These are phyloP conservation scores for Dromaius novaehollandiae DNA, from an alignment of 2,113 vertebrate species.

Conservation along the genomic window DNA sequence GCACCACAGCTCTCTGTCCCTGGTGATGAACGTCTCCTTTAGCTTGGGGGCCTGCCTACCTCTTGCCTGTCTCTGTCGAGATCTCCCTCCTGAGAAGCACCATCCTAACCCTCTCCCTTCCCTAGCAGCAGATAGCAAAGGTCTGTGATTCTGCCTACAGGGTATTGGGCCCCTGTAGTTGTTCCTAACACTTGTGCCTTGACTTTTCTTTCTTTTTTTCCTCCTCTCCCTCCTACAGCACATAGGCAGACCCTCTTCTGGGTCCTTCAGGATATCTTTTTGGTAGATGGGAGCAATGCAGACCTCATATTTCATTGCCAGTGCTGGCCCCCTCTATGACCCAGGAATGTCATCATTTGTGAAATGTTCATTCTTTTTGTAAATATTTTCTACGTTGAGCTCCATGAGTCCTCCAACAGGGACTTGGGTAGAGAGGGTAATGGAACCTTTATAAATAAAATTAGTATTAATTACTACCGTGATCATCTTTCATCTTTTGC, in stretches of 20 bases:
- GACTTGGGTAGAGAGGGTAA: neutral
- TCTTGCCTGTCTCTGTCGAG: neutral
- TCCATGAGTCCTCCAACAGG: neutral
- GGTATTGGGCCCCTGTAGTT: neutral
- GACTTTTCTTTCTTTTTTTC: neutral
- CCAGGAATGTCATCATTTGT: neutral
- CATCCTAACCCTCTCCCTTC: neutral
- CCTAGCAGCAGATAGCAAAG: neutral
- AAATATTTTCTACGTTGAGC: neutral
- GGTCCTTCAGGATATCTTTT: neutral
- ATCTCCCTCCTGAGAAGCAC: neutral
- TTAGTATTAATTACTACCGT: neutral
- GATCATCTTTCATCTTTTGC: neutral
- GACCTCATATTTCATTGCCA: neutral
- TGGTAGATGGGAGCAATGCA: neutral
- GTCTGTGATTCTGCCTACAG: neutral
- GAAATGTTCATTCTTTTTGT: rapidly evolving
- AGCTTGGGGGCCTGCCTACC: neutral
- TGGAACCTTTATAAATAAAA: neutral
- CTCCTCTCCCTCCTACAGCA: neutral
- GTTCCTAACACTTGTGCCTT: neutral
- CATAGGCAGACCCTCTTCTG: neutral
- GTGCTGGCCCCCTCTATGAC: neutral
- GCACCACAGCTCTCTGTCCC: neutral
- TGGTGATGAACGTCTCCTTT: rapidly evolving